These are phyloP conservation scores for Oasisia sp. DNA, from an alignment of 2,888 invertebrate genomes.

Conservation along the genomic window DNA sequence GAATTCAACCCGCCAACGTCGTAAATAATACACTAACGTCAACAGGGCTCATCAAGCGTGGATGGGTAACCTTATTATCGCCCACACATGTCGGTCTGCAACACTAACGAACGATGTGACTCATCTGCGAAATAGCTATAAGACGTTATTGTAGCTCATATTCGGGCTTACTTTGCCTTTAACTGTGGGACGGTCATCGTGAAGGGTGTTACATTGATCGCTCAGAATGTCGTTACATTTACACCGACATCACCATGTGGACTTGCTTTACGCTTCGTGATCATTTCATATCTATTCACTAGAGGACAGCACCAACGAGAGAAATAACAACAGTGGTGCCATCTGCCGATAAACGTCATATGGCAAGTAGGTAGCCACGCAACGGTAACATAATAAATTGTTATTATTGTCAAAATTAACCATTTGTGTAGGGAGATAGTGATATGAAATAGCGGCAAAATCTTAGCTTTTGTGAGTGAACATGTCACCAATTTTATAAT, in stretches of 20 bases:
- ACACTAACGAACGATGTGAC: background rate
- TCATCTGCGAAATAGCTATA: background rate
- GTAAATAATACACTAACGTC: background rate
- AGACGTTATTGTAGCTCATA: background rate
- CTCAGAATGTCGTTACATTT: background rate
- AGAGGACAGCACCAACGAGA: background rate
- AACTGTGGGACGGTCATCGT: background rate
- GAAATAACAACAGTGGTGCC: background rate
- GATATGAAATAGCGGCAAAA: too few relatives aligned
- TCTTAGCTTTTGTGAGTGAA: too few relatives aligned
- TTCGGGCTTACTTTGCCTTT: background rate
- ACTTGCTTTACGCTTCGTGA: background rate
- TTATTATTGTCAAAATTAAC: too few relatives aligned
- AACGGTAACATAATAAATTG: too few relatives aligned
- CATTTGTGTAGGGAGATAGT: too few relatives aligned
- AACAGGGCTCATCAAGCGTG: background rate
- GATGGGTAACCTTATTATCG: background rate
- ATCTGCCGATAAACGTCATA: background rate
- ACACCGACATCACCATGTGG: background rate
- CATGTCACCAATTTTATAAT: too few relatives aligned
- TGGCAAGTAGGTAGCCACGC: too few relatives aligned
- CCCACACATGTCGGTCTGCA: background rate
- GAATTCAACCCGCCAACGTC: background rate
- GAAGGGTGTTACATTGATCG: background rate
- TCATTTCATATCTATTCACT: background rate